These are phyloP conservation scores for Microcebus griseorufus DNA, from an alignment of 2,113 vertebrate species.

Conservation along the genomic window DNA sequence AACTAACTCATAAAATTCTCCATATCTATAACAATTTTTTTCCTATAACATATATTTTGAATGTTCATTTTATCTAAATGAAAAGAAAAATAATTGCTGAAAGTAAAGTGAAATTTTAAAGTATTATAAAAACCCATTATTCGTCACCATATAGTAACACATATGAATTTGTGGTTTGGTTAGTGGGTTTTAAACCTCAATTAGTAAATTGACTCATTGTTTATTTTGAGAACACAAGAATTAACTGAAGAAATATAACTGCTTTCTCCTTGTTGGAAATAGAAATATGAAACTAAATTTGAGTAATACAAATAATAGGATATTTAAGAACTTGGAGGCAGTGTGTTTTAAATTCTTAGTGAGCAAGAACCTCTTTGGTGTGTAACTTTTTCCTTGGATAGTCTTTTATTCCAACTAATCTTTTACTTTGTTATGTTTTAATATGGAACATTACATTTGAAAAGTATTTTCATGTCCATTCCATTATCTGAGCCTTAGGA, in stretches of 20 bases:
- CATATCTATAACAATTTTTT: not conserved
- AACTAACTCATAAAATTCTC: not conserved
- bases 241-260: not conserved
- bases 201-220: not conserved
- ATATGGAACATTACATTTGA: not conserved
- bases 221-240: conserved; percentile 18
- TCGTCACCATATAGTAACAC: not conserved
- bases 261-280: not conserved
- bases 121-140: not conserved
- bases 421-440: not conserved
- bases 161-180: not conserved
- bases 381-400: not conserved
- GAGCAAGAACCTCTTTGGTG: not conserved
- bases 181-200: not conserved
- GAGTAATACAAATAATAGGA: not conserved
- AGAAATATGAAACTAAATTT: not conserved
- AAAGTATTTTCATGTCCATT: not conserved
- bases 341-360: not conserved
- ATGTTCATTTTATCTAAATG: not conserved
- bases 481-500: not conserved
- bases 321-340: not conserved
- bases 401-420: not conserved
- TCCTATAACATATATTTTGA: not conserved
- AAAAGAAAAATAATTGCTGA: not conserved
- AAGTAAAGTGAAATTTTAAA: not conserved